These are phyloP conservation scores for Alouatta palliata DNA, from an alignment of 2,113 vertebrate species.

Conservation along the genomic window DNA sequence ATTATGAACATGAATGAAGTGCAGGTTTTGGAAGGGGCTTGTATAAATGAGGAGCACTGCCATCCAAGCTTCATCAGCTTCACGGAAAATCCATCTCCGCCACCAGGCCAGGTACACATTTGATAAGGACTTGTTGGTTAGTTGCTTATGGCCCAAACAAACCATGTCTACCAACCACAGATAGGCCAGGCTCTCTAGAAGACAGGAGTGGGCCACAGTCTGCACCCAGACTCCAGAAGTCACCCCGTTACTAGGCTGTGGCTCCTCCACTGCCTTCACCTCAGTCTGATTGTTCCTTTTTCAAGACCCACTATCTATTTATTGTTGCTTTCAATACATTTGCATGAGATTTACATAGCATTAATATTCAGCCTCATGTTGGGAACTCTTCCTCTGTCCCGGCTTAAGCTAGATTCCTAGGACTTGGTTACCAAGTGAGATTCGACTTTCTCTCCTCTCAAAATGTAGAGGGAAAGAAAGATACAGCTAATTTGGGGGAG, in stretches of 20 bases:
- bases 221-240: neutral
- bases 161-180: neutral
- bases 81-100: slow-evolving; percentile 12
- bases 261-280: slow-evolving; percentile 32
- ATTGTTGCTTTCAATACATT: slow-evolving; percentile 59
- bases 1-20: neutral
- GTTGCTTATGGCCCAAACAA: slow-evolving; percentile 1
- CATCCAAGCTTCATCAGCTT: neutral
- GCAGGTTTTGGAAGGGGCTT: neutral
- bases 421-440: slow-evolving; percentile 48
- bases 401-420: slow-evolving; percentile 46
- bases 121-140: neutral
- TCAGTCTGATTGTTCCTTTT: slow-evolving; percentile 57
- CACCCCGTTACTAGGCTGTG: neutral
- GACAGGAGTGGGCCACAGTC: neutral
- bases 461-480: neutral
- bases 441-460: neutral
- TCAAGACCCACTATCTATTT: slow-evolving; percentile 57
- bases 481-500: neutral
- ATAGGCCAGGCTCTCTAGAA: neutral
- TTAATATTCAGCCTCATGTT: slow-evolving; percentile 68
- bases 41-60: neutral
- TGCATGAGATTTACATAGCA: slow-evolving; percentile 56
- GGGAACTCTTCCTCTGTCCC: slow-evolving; percentile 26
- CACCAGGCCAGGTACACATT: neutral